phyloP scores from a whole-genome alignment of 2,113 vertebrate genomes.

The Crotalus tigris region DNA sequence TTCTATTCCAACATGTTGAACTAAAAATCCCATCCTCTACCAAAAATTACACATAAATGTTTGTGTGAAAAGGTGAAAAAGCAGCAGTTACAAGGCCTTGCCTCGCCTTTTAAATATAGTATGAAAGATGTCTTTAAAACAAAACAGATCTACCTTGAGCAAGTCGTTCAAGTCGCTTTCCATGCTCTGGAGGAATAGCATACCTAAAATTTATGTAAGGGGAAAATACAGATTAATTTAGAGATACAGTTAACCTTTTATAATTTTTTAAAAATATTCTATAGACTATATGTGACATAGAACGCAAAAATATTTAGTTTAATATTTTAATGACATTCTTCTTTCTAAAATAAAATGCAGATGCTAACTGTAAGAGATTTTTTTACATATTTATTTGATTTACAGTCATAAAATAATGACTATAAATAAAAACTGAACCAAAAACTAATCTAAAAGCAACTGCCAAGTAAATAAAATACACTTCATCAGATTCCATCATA shows the following conservation, averaged over 20 bases:
- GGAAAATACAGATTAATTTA: slow-evolving; percentile 37
- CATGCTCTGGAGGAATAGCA: slow-evolving; percentile 92
- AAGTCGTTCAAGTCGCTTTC: slow-evolving; percentile 91
- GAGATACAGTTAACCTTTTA: slow-evolving; percentile 6
- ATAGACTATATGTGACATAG: neutral
- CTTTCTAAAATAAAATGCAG: neutral
- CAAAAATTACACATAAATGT: neutral
- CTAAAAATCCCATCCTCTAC: neutral
- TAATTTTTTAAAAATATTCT: neutral
- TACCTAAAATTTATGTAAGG: slow-evolving; percentile 81
- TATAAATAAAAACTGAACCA: neutral
- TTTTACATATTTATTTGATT: neutral
- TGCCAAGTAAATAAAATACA: neutral
- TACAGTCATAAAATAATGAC: neutral
- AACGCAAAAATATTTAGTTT: neutral
- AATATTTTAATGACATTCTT: neutral
- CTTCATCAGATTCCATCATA: neutral
- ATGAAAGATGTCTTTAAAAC: slow-evolving; percentile 21
- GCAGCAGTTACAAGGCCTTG: neutral
- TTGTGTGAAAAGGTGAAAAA: neutral
- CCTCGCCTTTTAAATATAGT: slow-evolving; percentile 20
- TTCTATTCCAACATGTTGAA: slow-evolving; percentile 17
- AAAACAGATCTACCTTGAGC: slow-evolving; percentile 82
- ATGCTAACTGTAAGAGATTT: neutral
- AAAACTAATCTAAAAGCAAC: neutral